Evolutionary conservation across 2,113 vertebrate species (phyloP), one percentile per base, ranked within the genome.

Genomic region (Melanerpes formicivorus): DNA sequence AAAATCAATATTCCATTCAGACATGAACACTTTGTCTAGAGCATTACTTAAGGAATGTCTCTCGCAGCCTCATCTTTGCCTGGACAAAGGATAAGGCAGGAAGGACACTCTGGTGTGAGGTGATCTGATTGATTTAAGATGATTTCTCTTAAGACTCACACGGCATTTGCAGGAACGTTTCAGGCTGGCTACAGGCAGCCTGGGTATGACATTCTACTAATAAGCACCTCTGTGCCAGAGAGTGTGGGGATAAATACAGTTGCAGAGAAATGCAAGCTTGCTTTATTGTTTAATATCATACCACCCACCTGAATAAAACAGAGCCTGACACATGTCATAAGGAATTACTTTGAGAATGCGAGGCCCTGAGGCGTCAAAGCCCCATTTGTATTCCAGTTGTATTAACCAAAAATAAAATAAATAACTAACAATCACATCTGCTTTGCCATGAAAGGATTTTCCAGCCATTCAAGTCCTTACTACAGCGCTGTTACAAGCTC

Each of bases 1-100:
- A 93, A 95, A 93, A 98, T 97, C 95, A 23, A 97, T 97, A 96
- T 92, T 94, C 94, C 97, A 66, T 91, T 93, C 96, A 82, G 67
- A 64, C 73, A 58, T 3, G 6, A 89, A 71, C 27, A 30, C 34
- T 94, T 58, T 21, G 18, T 85, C 94, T 63, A 64, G 71, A 93
- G 93, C 95, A 76, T 72, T 56, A 88, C 92, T 91, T 37, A 29
- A 92, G 87, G 76, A 94, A n/a, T 2, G 3, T 22, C 58, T 75
- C 73, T 18, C 23, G 50, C 83, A 65, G 79, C 71, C 93, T 95
- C 91, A 23, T 72, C 90, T 64, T 46, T 71, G 88, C 84, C 52
- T 48, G 58, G 64, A 88, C 84, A 77, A 48, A 63, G 87, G 89
- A 37, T 27, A 18, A 65, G 69, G 78, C 75, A 62, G 62, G 69